phyloP scores from a whole-genome alignment of 2,797 vertebrate species.

The Melanotaenia nigrans region DNA sequence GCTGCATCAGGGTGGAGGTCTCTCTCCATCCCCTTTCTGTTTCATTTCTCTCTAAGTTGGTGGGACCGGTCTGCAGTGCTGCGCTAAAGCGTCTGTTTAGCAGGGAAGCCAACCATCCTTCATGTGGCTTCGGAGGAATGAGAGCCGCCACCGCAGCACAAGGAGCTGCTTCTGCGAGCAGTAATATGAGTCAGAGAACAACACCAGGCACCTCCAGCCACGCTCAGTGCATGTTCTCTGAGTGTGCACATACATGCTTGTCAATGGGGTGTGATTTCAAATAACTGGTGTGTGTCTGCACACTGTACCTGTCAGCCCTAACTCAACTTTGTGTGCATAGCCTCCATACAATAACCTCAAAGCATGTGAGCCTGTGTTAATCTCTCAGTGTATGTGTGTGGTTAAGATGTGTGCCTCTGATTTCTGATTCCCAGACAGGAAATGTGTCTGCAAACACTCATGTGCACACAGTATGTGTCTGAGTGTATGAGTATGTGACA shows the following conservation, averaged over 20 bases:
- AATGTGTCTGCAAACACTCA: constrained; percentile 23
- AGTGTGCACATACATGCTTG: constrained; percentile 15
- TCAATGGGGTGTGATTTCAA: constrained; percentile 14
- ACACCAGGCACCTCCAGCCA: constrained; percentile 65
- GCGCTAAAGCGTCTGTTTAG: constrained; percentile 62
- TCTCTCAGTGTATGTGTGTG: constrained; percentile 2
- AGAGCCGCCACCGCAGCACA: constrained; percentile 58
- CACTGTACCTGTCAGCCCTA: constrained; percentile 7
- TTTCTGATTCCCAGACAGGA: constrained; percentile 29
- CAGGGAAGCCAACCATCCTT: constrained; percentile 72
- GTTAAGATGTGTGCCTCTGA: constrained; percentile 20
- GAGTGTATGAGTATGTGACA: not conserved
- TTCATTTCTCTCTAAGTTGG: constrained; percentile 42
- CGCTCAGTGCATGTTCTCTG: constrained; percentile 25
- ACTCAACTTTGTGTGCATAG: constrained; percentile 3
- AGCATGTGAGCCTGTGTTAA: constrained; percentile 4
- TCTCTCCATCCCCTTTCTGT: constrained; percentile 7
- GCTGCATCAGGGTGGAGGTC: constrained; percentile 42
- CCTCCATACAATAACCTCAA: constrained; percentile 1
- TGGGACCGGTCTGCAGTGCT: constrained; percentile 55
- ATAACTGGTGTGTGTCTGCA: constrained; percentile 11
- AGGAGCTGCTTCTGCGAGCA: constrained; percentile 55
- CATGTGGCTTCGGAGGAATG: constrained; percentile 81
- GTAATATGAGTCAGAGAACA: constrained; percentile 71
- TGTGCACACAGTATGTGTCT: constrained; percentile 13